Base-by-base conservation (phyloP, 2,888 invertebrate genomes). In the Volucella inflata region DNA sequence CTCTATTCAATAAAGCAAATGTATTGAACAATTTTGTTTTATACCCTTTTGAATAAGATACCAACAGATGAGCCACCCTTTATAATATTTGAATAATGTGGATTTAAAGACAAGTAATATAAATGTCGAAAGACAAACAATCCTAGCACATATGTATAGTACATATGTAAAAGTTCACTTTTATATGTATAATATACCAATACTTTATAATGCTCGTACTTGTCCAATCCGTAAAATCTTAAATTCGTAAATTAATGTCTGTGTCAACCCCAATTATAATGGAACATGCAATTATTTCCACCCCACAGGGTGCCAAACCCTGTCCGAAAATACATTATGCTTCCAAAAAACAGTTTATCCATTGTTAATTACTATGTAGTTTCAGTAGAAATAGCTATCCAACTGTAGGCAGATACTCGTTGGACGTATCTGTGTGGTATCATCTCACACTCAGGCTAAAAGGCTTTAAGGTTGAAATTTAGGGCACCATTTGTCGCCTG, bases 291-390 rank as follows among this genome's bases (percentile, higher is more conserved):
- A 80, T 80, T 65, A 30, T 70, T 71, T 70, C 42, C 51, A 44
- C 51, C 78, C 78, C 50, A 40, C 51, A 59, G 51, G n/a, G 36
- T 12, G 16, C 10, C 17, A 16, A 21, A 40, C 16, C n/a, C 21
- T 30, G 6, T 30, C 30, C 30, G 30, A 30, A 30, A 30, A 30
- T 6, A 3, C 0, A 30, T 30, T 68, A 44, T 38, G 42, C 44
- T 42, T 60, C 84, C 40, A 14, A 62, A 85, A 76, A 81, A 81
- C 72, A 85, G 71, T 77, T 85, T 85, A 81, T 81, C 81, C 81
- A 81, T 76, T 68, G 81, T 81, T 81, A 85, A 85, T 85, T 85
- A 77, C 84, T 80, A 30, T 30, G 30, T 30, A 67, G 75, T 76
- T 75, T 67, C 70, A 75, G 71, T 75, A 75, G 80, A 21, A 48